A percentile compares a stretch with the other conserved stretches of the same genome.
Conservation (phyloP, 2,113 vertebrate genomes). For the Empidonax alnorum region DNA sequence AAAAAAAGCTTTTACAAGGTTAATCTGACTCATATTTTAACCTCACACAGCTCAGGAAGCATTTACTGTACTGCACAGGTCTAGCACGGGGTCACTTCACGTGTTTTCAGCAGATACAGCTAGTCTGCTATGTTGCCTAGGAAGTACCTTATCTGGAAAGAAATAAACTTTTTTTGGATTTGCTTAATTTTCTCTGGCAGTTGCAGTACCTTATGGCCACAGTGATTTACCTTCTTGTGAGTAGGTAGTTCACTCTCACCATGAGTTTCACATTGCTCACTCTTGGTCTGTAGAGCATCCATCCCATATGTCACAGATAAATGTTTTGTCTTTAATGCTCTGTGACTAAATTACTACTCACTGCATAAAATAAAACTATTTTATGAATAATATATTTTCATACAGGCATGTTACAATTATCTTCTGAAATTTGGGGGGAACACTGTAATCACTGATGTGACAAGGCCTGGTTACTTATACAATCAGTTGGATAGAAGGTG, state of each 20-base stretch:
- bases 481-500: not conserved
- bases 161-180: not conserved
- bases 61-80: not conserved
- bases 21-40: not conserved
- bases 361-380: not conserved
- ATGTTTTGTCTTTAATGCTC: not conserved
- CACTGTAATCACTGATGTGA: not conserved
- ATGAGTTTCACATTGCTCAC: not conserved
- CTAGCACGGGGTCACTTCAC: not conserved
- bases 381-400: not conserved
- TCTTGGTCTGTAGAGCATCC: not conserved
- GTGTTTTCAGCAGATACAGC: not conserved
- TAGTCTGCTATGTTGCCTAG: not conserved
- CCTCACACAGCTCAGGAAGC: not conserved
- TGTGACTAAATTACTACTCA: not conserved
- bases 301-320: not conserved
- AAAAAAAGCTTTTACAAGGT: not conserved
- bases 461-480: not conserved
- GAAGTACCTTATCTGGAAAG: accelerated
- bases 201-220: not conserved
- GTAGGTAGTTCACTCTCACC: not conserved
- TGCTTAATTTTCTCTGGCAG: not conserved
- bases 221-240: not conserved
- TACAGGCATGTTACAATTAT: not conserved
- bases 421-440: not conserved